These are phyloP conservation scores for Danio albolineatus DNA, from an alignment of 2,797 vertebrate species.

Conservation along the genomic window DNA sequence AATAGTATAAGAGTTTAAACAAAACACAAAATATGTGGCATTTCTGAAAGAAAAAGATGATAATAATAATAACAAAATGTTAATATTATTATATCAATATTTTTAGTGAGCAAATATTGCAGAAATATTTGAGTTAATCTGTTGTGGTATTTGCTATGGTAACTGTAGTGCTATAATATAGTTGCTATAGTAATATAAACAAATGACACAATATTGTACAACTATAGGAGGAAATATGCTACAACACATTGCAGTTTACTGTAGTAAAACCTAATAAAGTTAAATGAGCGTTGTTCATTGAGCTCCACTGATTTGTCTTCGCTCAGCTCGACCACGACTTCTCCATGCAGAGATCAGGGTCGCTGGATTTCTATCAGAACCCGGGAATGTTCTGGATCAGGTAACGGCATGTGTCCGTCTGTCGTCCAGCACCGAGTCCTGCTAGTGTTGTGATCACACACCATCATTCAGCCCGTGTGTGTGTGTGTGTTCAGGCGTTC, in stretches of 20 bases:
- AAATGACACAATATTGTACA: too few species aligned
- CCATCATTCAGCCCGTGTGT: not conserved
- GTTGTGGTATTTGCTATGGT: too few species aligned
- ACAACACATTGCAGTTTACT: too few species aligned
- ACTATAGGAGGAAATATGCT: too few species aligned
- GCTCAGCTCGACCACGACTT: conserved; percentile 95
- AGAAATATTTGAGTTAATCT: too few species aligned
- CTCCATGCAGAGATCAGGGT: conserved; percentile 98
- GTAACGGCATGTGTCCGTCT: conserved; percentile 70
- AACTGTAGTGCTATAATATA: too few species aligned
- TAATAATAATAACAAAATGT: not conserved
- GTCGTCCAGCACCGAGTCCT: not conserved
- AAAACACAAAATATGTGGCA: not conserved
- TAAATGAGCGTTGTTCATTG: conserved; percentile 3
- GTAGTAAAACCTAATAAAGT: not conserved
- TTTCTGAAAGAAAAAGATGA: not conserved
- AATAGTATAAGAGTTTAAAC: not conserved
- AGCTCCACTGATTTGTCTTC: conserved; percentile 83
- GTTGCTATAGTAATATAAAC: too few species aligned
- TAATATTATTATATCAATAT: too few species aligned
- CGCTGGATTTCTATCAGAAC: conserved; percentile 98
- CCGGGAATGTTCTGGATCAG: conserved; percentile 98
- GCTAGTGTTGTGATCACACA: not conserved
- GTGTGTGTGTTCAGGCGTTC: not conserved
- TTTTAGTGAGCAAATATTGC: too few species aligned